These are phyloP conservation scores for Furcula furcula DNA, from an alignment of 2,888 invertebrate genomes.

Conservation along the genomic window DNA sequence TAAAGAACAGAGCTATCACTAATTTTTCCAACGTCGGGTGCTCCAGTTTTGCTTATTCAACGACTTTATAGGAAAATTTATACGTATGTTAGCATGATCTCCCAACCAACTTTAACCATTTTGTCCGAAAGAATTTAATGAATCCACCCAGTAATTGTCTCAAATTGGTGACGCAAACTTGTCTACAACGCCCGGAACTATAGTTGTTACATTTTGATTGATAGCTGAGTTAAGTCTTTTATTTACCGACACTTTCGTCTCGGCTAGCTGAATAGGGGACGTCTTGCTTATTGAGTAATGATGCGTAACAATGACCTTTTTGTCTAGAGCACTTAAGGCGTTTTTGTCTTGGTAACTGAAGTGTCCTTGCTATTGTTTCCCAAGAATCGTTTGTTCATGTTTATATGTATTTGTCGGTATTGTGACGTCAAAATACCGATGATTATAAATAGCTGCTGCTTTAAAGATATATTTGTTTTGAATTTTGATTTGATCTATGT, in stretches of 20 bases:
- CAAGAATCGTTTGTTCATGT: conserved; percentile 32
- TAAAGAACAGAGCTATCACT: not conserved
- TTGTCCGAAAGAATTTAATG: not conserved
- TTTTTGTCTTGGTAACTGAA: conserved; percentile 28
- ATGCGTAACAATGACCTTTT: conserved; percentile 61
- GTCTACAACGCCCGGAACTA: conserved; percentile 15
- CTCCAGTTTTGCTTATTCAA: not conserved
- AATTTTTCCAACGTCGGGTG: not conserved
- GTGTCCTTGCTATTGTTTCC: conserved; percentile 46
- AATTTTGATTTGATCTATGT: no score
- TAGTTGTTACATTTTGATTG: conserved; percentile 26
- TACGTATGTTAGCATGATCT: no score
- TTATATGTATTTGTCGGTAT: conserved; percentile 26
- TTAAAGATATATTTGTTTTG: conserved; percentile 4
- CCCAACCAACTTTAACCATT: not conserved
- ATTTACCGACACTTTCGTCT: conserved; percentile 30
- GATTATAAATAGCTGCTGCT: conserved; percentile 6
- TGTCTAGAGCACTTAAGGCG: conserved; percentile 33
- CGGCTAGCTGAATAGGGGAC: conserved; percentile 36
- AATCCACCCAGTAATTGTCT: conserved; percentile 13
- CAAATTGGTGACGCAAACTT: conserved; percentile 26
- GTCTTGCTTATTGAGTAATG: conserved; percentile 53
- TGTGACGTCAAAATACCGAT: conserved; percentile 14
- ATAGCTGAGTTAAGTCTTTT: conserved; percentile 30
- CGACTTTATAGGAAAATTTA: not conserved